A percentile compares a stretch with the other conserved stretches of the same genome.
phyloP scores from a whole-genome alignment of 2,113 vertebrate genomes.

The Colistium nudipinnis region DNA sequence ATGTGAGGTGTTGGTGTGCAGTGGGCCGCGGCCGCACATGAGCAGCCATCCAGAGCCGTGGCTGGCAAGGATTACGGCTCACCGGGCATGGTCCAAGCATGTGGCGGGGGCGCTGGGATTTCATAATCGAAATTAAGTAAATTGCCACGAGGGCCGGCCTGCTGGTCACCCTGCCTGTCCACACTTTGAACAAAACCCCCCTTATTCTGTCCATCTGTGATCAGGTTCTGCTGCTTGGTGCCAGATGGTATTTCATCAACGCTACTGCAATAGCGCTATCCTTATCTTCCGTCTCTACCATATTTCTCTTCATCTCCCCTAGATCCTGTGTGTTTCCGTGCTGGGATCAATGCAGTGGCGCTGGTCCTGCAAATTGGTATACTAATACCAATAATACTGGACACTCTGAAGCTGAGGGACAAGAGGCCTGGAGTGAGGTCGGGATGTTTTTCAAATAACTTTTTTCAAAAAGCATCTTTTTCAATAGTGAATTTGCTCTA shows the following conservation, averaged over 20 bases:
- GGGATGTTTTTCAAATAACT: too few relatives aligned
- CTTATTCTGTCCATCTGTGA: conserved; percentile 1
- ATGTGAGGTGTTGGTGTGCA: conserved; percentile 67
- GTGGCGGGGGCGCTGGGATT: conserved; percentile 52
- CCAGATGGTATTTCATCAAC: conserved; percentile 22
- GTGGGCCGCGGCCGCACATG: conserved; percentile 69
- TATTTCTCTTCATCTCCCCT: conserved; percentile 24
- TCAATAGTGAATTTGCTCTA: conserved; percentile 18
- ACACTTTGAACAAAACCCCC: conserved; percentile 12
- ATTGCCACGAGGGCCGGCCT: conserved; percentile 43
- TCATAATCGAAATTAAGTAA: conserved; percentile 53
- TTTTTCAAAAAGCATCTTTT: not conserved
- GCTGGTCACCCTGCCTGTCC: conserved; percentile 27
- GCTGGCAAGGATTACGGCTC: conserved; percentile 67
- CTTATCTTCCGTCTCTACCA: conserved; percentile 31
- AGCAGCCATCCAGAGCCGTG: conserved; percentile 64
- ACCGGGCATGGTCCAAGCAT: conserved; percentile 56
- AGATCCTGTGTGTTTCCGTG: conserved; percentile 22
- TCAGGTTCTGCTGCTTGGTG: not conserved
- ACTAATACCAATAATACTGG: too few relatives aligned
- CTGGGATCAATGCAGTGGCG: conserved; percentile 55
- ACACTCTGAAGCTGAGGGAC: conserved; percentile 22
- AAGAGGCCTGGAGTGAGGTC: not conserved
- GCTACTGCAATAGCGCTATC: conserved; percentile 44
- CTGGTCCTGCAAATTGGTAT: conserved; percentile 61